phyloP scores from a whole-genome alignment of 1,140 invertebrate species.

The Ridgeia piscesae region DNA sequence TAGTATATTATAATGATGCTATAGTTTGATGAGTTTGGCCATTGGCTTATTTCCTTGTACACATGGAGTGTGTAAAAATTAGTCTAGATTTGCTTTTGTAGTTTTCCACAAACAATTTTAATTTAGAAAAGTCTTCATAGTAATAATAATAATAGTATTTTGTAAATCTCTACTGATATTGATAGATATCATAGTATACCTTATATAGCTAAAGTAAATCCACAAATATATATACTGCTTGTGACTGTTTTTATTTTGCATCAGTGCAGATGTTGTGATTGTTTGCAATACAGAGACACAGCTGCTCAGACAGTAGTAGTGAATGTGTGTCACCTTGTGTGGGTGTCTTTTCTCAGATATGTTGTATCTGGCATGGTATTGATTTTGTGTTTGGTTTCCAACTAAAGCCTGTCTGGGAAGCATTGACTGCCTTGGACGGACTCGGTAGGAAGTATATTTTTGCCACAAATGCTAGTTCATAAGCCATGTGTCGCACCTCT shows the following conservation, averaged over 20 bases:
- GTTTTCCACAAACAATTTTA: not conserved
- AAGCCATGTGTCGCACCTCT: not conserved
- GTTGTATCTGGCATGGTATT: not conserved
- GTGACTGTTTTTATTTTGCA: not conserved
- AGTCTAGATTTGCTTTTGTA: not conserved
- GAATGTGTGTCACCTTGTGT: not conserved
- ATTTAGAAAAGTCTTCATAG: not conserved
- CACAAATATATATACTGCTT: not conserved
- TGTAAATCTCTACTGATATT: not conserved
- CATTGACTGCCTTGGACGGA: not conserved
- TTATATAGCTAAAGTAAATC: not conserved
- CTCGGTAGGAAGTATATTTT: not conserved
- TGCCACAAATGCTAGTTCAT: not conserved
- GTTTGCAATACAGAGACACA: not conserved
- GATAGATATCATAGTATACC: not conserved
- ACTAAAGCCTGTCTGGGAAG: slow-evolving; percentile 3
- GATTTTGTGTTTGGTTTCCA: slow-evolving; percentile 1
- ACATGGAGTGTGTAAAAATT: not conserved
- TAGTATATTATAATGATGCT: not conserved
- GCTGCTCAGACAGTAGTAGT: not conserved
- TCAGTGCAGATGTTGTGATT: not conserved
- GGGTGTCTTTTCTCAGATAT: not conserved
- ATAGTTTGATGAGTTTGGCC: not conserved
- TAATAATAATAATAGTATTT: not conserved
- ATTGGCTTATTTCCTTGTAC: not conserved